Evolutionary conservation across 2,888 invertebrate species (phyloP), one percentile per base, ranked within the genome.

Genomic region (Gymnoscelis rufifasciata): DNA sequence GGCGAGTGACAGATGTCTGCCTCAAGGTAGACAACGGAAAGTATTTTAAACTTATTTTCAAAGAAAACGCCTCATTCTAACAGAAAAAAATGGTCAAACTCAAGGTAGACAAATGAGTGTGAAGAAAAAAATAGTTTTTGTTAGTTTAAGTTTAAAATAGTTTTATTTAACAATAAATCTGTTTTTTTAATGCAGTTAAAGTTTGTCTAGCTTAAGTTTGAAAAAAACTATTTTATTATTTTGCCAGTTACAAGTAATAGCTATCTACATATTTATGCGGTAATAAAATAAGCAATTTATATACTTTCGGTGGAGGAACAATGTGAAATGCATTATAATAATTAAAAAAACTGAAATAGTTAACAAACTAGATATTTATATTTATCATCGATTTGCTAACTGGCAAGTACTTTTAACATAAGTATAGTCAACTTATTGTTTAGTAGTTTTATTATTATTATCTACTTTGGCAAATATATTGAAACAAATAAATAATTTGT

Each of bases 401-500:
- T 42, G 26, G 37, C 33, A 41, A 33, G 15, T 44, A 43, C 29
- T 30, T 11, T 19, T 19, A 19, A 19, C 2, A 3, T n/a, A n/a
- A 27, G 12, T 13, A 15, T 19, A n/a, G 19, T 37, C 28, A 15
- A 33, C 10, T n/a, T 15, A 31, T 2, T n/a, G 8, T 7, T 14
- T 31, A 26, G 5, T 8, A 7, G 11, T 4, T 29, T 29, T 29
- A 29, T 13, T 13, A 30, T 30, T 13, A 13, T 61, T 59, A 60
- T 66, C 71, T 75, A 68, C 79, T 82, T 80, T 82, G 80, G 80
- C 79, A 78, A 79, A 76, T 64, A 48, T 64, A 40, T 63, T 67
- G 57, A 56, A 67, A 67, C 54, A 60, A 24, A 24, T 24, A 51
- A 59, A 60, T 49, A 51, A 58, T 77, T 79, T 78, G 77, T 78